Conservation (phyloP, 2,113 vertebrate species). For the Poecilia latipinna region DNA sequence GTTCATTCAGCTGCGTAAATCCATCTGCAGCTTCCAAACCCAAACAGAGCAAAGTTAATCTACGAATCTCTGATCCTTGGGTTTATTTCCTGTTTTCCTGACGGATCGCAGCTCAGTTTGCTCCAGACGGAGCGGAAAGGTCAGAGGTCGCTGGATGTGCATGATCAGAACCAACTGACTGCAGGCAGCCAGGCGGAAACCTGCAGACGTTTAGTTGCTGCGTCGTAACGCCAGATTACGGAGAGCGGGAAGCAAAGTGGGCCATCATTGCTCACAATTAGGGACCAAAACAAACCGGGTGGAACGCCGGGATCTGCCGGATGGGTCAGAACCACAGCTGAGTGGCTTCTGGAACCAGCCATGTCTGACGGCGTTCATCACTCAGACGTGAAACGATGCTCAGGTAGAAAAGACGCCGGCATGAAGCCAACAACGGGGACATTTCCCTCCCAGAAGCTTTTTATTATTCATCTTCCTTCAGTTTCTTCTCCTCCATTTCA, state of each 20-base stretch:
- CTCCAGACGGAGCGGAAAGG: conserved; percentile 50
- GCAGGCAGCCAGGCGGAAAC: conserved; percentile 65
- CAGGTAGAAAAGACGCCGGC: conserved; percentile 35
- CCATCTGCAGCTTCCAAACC: conserved; percentile 33
- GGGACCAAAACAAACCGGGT: conserved; percentile 38
- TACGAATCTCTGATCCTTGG: not conserved
- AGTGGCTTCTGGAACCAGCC: conserved; percentile 49
- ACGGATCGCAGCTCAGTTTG: conserved; percentile 41
- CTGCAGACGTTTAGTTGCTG: conserved; percentile 41
- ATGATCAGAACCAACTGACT: conserved; percentile 63
- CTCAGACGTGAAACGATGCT: conserved; percentile 24
- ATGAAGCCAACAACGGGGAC: no score
- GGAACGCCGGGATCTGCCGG: conserved; percentile 31
- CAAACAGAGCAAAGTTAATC: conserved; percentile 23
- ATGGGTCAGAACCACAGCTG: conserved; percentile 14
- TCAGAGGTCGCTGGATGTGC: conserved; percentile 53
- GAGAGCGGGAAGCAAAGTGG: conserved; percentile 14
- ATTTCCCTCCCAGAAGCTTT: no score
- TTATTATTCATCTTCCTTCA: no score
- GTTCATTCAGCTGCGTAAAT: conserved; percentile 31
- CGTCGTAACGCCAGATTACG: not conserved
- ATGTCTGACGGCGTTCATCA: conserved; percentile 54
- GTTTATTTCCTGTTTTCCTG: conserved; percentile 15
- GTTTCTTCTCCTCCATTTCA: no score
- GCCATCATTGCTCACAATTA: not conserved